phyloP scores from a whole-genome alignment of 2,797 vertebrate species.

The Aythya fuligula region DNA sequence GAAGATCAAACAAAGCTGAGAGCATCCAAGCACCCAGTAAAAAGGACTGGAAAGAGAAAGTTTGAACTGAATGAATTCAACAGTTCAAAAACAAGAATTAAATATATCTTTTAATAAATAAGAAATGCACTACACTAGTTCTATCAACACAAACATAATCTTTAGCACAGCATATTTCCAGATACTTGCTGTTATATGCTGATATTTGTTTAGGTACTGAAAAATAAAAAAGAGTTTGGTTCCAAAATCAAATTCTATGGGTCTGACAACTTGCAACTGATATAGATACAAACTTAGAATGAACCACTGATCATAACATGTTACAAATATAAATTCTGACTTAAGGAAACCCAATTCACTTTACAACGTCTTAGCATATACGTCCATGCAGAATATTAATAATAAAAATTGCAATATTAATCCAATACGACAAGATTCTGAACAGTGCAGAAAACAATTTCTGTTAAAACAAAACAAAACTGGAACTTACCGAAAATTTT shows the following conservation, averaged over 20 bases:
- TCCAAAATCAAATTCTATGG: not conserved
- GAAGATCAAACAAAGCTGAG: slow-evolving; percentile 88
- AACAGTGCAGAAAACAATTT: not conserved
- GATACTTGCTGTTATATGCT: not conserved
- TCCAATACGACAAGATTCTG: not conserved
- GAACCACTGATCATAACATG: not conserved
- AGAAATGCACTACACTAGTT: not conserved
- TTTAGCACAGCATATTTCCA: not conserved
- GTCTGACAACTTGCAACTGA: not conserved
- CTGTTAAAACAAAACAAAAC: slow-evolving; percentile 14
- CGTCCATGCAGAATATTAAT: not conserved
- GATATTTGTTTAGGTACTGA: not conserved
- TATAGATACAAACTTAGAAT: not conserved
- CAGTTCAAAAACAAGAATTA: not conserved
- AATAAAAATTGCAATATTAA: not conserved
- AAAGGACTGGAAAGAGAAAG: slow-evolving; percentile 86
- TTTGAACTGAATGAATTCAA: not conserved
- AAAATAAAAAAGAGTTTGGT: not conserved
- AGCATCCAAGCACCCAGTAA: slow-evolving; percentile 92
- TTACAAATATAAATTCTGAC: not conserved
- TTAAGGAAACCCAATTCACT: not conserved
- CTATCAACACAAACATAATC: not conserved
- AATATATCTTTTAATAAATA: not conserved
- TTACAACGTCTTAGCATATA: not conserved
- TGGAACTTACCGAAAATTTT: slow-evolving; percentile 92